phyloP scores from a whole-genome alignment of 2,797 vertebrate species.

The Lagodon rhomboides region DNA sequence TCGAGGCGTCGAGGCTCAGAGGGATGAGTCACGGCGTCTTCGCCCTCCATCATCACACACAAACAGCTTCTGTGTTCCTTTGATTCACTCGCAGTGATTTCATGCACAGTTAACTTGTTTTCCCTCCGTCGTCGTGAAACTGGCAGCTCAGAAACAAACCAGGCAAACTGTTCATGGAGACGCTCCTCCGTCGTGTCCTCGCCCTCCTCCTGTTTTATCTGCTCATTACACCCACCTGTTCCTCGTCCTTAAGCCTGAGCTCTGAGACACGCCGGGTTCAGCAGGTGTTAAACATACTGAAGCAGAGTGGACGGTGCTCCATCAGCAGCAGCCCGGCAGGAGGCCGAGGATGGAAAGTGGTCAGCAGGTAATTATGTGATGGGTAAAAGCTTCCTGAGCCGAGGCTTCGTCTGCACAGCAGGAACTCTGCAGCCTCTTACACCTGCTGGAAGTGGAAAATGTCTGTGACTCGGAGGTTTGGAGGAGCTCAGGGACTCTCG shows the following conservation, averaged over 20 bases:
- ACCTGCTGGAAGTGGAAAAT: constrained; percentile 33
- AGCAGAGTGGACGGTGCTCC: background rate
- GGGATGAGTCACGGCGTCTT: constrained; percentile 5
- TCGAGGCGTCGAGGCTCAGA: background rate
- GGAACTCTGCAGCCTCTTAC: background rate
- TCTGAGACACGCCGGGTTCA: background rate
- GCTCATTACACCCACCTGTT: constrained; percentile 22
- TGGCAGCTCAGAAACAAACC: background rate
- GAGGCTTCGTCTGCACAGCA: constrained; percentile 18
- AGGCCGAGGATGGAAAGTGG: constrained; percentile 11
- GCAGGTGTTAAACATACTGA: constrained; percentile 22
- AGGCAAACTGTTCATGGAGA: too few relatives aligned
- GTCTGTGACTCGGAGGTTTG: background rate
- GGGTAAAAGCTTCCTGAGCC: constrained; percentile 2
- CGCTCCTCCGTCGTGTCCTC: background rate
- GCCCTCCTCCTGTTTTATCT: background rate
- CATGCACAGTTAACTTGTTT: background rate
- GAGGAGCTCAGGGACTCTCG: constrained; percentile 7
- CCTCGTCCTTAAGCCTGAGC: background rate
- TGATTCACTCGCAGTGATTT: constrained; percentile 1
- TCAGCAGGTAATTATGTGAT: constrained; percentile 10
- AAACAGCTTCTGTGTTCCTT: background rate
- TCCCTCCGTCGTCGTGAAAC: background rate
- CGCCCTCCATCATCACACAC: background rate
- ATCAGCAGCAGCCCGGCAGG: background rate